These are phyloP conservation scores for Scaptomyza parva DNA, from an alignment of 2,888 invertebrate species.

Conservation along the genomic window DNA sequence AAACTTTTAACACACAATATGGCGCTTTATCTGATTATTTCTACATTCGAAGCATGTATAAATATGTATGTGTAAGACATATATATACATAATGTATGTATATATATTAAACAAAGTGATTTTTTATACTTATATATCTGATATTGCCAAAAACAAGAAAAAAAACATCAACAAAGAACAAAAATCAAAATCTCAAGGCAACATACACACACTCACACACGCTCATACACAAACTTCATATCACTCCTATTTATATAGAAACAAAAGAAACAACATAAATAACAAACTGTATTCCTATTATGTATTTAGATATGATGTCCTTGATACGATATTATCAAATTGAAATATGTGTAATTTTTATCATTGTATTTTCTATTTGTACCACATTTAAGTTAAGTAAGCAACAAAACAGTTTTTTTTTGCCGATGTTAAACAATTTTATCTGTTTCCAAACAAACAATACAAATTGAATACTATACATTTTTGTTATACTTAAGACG, in stretches of 20 bases:
- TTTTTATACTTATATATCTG: slow-evolving; percentile 26
- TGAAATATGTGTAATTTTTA: slow-evolving; percentile 46
- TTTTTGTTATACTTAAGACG: slow-evolving; percentile 37
- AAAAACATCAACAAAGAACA: slow-evolving; percentile 15
- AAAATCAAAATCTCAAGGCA: slow-evolving; percentile 49
- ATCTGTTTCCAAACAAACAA: slow-evolving; percentile 25
- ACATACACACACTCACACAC: slow-evolving; percentile 16
- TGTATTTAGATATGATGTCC: slow-evolving; percentile 54
- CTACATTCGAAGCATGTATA: slow-evolving; percentile 49
- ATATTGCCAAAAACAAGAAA: slow-evolving; percentile 15
- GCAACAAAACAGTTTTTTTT: slow-evolving; percentile 25
- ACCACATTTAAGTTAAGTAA: slow-evolving; percentile 45
- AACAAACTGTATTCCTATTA: slow-evolving; percentile 76
- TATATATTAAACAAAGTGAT: slow-evolving; percentile 26
- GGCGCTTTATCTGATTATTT: slow-evolving; percentile 65
- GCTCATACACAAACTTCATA: slow-evolving; percentile 53
- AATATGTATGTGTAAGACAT: slow-evolving; percentile 7
- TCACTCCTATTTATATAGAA: slow-evolving; percentile 65
- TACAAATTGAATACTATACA: neutral
- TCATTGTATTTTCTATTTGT: slow-evolving; percentile 32
- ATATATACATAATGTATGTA: slow-evolving; percentile 17
- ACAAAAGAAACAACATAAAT: slow-evolving; percentile 27
- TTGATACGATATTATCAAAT: slow-evolving; percentile 57
- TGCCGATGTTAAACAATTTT: slow-evolving; percentile 36
- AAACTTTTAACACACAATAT: slow-evolving; percentile 42